Percentiles rank a stretch among this genome's conserved stretches.
Conservation (phyloP, 2,888 invertebrate genomes). For the Eubasilissa splendida region DNA sequence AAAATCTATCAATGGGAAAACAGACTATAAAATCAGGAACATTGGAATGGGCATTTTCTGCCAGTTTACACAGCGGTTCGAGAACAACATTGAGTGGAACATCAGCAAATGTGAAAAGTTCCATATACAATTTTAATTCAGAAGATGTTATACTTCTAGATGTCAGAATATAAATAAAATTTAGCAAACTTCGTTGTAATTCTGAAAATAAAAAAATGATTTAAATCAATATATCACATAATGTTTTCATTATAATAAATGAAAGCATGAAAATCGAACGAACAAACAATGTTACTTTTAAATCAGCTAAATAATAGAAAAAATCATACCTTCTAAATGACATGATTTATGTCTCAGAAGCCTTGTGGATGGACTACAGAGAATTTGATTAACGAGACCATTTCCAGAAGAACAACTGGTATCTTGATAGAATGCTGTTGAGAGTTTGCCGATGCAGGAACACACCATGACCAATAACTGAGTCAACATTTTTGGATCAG, state of each 20-base stretch:
- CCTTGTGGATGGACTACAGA: slow-evolving; percentile 54
- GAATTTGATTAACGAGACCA: slow-evolving; percentile 60
- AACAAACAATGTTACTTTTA: neutral
- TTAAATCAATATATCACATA: neutral
- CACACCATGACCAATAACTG: slow-evolving; percentile 44
- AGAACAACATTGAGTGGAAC: slow-evolving; percentile 74
- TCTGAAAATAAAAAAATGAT: slow-evolving; percentile 66
- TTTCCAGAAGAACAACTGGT: slow-evolving; percentile 43
- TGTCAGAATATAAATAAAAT: slow-evolving; percentile 74
- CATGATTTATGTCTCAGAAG: slow-evolving; percentile 50
- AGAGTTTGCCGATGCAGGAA: slow-evolving; percentile 57
- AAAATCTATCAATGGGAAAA: slow-evolving; percentile 67
- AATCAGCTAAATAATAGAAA: neutral
- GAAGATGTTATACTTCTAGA: slow-evolving; percentile 70
- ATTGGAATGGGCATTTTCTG: slow-evolving; percentile 64
- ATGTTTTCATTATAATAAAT: too few relatives aligned
- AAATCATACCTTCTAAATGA: slow-evolving; percentile 59
- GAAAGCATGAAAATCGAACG: neutral
- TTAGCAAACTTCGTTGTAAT: slow-evolving; percentile 77
- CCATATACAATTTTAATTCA: slow-evolving; percentile 74
- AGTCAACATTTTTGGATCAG: slow-evolving; percentile 1
- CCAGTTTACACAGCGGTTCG: slow-evolving; percentile 70
- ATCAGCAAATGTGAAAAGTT: slow-evolving; percentile 72
- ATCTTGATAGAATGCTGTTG: slow-evolving; percentile 51
- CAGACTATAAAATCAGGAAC: slow-evolving; percentile 74